Conservation (phyloP, 2,888 invertebrate genomes). For the Latheticus oryzae region DNA sequence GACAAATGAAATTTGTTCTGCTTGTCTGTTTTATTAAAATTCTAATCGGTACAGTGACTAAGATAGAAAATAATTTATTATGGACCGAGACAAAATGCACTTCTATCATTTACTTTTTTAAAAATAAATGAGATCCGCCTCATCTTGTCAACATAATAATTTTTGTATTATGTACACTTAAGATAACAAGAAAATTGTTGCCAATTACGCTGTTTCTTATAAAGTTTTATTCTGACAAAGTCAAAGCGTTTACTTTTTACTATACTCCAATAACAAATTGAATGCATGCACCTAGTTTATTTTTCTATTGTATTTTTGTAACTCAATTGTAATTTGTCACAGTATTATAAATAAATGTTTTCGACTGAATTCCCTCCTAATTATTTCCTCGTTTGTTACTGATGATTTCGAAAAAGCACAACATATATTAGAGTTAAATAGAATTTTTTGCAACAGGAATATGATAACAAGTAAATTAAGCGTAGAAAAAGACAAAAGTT, state of each 20-base stretch:
- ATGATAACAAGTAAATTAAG: no score
- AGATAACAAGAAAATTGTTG: slow-evolving; percentile 29
- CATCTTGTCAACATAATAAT: slow-evolving; percentile 31
- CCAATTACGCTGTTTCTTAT: slow-evolving; percentile 12
- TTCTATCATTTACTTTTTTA: background rate
- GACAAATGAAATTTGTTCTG: no score
- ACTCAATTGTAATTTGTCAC: slow-evolving; percentile 12
- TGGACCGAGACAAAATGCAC: background rate
- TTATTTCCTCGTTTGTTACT: no score
- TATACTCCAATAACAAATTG: background rate
- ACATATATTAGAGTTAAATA: no score
- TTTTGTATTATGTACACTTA: slow-evolving; percentile 24
- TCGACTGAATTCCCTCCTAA: slow-evolving; percentile 6
- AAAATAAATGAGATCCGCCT: background rate
- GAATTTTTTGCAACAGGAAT: no score
- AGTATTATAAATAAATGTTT: slow-evolving; percentile 17
- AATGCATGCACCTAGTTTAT: slow-evolving; percentile 7
- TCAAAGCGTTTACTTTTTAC: background rate
- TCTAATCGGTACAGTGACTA: no score
- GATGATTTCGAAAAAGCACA: background rate
- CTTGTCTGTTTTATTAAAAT: no score
- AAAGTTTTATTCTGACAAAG: slow-evolving; percentile 10
- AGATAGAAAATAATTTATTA: no score
- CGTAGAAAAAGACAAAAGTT: no score
- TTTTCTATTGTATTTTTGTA: slow-evolving; percentile 20